These are phyloP conservation scores for Vulpes ferrilata DNA, from an alignment of 2,113 vertebrate genomes.

Conservation along the genomic window DNA sequence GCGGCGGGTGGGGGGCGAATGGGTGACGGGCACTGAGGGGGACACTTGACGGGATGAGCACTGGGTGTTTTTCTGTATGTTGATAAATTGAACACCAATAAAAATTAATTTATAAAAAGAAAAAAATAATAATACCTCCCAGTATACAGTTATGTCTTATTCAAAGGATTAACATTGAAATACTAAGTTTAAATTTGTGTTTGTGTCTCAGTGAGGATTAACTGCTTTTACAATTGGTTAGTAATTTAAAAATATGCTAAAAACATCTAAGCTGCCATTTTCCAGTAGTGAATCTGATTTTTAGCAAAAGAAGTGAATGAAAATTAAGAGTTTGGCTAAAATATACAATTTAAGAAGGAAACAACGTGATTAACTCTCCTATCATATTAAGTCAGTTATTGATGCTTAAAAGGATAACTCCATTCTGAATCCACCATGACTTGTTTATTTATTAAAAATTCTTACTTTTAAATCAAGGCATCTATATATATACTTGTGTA, in stretches of 20 bases:
- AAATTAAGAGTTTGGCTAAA: constrained; percentile 10
- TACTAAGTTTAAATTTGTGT: not conserved
- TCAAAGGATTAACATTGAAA: not conserved
- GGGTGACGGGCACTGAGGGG: too few relatives aligned
- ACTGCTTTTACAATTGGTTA: not conserved
- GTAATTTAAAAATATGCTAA: not conserved
- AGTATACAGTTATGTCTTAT: not conserved
- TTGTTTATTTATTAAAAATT: constrained; percentile 10
- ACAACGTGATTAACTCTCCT: not conserved
- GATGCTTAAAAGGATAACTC: not conserved
- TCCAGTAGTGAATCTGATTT: not conserved
- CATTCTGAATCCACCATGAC: not conserved
- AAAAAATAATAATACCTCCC: not conserved
- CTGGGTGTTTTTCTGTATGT: too few relatives aligned
- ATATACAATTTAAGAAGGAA: not conserved
- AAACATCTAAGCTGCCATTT: not conserved
- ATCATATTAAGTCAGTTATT: not conserved
- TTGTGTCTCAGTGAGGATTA: not conserved
- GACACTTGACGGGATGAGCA: too few relatives aligned
- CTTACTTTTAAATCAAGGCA: constrained; percentile 38
- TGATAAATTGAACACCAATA: too few relatives aligned
- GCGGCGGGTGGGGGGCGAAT: too few relatives aligned
- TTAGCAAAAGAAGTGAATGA: not conserved
- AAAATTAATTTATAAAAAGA: too few relatives aligned
- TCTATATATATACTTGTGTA: not conserved